A percentile compares a stretch with the other conserved stretches of the same genome.
phyloP scores from a whole-genome alignment of 2,797 vertebrate species.

The Cephalopachus bancanus region DNA sequence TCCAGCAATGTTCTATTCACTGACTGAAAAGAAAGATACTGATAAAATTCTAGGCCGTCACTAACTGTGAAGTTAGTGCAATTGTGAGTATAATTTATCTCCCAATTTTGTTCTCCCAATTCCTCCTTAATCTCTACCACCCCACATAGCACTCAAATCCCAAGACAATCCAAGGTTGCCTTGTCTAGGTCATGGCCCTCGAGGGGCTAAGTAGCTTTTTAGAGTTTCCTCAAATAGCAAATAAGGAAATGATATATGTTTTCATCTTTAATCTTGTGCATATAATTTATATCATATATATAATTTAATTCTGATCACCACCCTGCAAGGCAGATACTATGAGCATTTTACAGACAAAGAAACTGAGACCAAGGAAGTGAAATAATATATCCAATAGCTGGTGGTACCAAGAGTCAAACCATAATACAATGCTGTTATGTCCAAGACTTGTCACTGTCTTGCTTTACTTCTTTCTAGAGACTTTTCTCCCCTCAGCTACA shows the following conservation, averaged over 20 bases:
- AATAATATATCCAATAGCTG: not conserved
- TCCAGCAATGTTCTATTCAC: not conserved
- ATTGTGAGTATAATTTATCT: not conserved
- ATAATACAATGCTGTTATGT: rapidly evolving
- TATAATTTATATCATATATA: slow-evolving; percentile 29
- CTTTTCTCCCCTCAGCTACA: not conserved
- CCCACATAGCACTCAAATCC: not conserved
- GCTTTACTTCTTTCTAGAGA: not conserved
- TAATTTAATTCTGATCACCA: slow-evolving; percentile 17
- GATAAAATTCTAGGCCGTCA: not conserved
- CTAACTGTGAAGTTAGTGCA: not conserved
- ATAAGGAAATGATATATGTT: not conserved
- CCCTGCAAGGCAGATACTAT: not conserved
- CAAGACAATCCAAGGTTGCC: slow-evolving; percentile 30
- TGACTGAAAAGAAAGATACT: slow-evolving; percentile 31
- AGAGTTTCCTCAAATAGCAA: not conserved
- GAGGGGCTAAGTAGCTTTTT: not conserved
- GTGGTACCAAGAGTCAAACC: not conserved
- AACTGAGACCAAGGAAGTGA: not conserved
- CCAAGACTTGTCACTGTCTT: not conserved
- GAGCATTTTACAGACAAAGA: slow-evolving; percentile 44
- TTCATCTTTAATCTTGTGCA: slow-evolving; percentile 38
- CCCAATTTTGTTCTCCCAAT: not conserved
- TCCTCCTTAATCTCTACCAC: not conserved
- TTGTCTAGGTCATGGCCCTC: not conserved